Evolutionary conservation across 2,888 invertebrate species (phyloP).

Genomic region (Thymelicus sylvestris): DNA sequence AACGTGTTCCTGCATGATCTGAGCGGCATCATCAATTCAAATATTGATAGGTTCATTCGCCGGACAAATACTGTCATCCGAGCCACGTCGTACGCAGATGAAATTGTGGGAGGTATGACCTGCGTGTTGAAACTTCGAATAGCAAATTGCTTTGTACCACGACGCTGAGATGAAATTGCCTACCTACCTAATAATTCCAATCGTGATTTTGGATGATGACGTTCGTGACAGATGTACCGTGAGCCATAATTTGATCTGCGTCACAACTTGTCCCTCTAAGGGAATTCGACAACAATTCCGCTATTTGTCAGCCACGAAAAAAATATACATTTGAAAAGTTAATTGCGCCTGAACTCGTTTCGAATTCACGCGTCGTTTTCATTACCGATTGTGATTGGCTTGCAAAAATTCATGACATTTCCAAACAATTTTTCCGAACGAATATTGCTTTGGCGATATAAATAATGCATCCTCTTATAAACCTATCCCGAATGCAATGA

Average conservation of each 20-base stretch:
- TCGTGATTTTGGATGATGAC: conserved; percentile 73
- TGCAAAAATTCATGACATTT: conserved; percentile 39
- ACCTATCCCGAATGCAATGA: conserved; percentile 16
- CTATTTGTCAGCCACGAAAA: conserved; percentile 25
- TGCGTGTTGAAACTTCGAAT: conserved; percentile 68
- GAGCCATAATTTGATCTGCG: conserved; percentile 11
- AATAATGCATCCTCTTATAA: conserved; percentile 31
- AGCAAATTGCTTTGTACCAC: conserved; percentile 72
- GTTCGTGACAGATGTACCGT: conserved; percentile 61
- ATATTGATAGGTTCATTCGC: conserved; percentile 56
- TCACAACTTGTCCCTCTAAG: background rate
- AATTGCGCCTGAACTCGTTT: conserved; percentile 36
- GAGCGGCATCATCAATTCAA: conserved; percentile 48
- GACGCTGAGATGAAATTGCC: conserved; percentile 75
- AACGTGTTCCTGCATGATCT: conserved; percentile 18
- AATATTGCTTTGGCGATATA: conserved; percentile 35
- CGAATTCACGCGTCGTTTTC: conserved; percentile 37
- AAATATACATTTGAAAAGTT: conserved; percentile 38
- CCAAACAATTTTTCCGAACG: conserved; percentile 34
- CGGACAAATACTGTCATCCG: conserved; percentile 56
- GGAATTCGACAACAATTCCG: conserved; percentile 22
- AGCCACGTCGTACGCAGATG: conserved; percentile 56
- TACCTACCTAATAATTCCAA: conserved; percentile 67
- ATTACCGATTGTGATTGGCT: conserved; percentile 38
- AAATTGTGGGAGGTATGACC: conserved; percentile 58